Conservation (phyloP, 1,140 invertebrate species). For the Drosophila grimshawi region DNA sequence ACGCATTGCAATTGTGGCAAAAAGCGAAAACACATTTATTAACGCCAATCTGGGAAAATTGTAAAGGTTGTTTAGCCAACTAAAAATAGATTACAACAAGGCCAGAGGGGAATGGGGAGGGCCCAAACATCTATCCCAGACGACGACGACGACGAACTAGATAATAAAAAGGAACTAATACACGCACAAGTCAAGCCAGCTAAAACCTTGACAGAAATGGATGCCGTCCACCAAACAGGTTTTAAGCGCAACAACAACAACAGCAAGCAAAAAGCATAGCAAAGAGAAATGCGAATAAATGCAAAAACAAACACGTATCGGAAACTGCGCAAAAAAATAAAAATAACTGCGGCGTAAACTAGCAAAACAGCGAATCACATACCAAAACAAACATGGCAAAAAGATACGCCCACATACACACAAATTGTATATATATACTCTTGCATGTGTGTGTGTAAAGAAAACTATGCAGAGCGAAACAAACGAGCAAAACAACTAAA, state of each 20-base stretch:
- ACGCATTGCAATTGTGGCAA: background rate
- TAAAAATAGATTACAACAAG: constrained; percentile 59
- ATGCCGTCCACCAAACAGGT: constrained; percentile 60
- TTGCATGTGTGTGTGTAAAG: constrained; percentile 4
- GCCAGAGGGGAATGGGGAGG: constrained; percentile 7
- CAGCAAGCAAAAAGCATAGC: constrained; percentile 31
- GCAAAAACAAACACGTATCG: constrained; percentile 9
- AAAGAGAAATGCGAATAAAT: constrained; percentile 62
- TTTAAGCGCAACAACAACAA: constrained; percentile 51
- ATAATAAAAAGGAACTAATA: constrained; percentile 35
- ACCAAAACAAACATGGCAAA: constrained; percentile 71
- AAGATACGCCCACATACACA: constrained; percentile 18
- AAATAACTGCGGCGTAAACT: constrained; percentile 47
- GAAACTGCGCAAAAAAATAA: constrained; percentile 35
- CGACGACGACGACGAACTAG: constrained; percentile 31
- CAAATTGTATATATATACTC: background rate
- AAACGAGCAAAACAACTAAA: constrained; percentile 80
- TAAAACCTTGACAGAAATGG: constrained; percentile 45
- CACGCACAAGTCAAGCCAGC: constrained; percentile 31
- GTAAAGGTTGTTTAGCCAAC: constrained; percentile 44
- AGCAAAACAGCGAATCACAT: constrained; percentile 58
- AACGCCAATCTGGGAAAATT: constrained; percentile 37
- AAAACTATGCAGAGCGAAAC: constrained; percentile 69
- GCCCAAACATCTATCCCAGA: constrained; percentile 59
- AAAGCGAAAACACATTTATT: constrained; percentile 1